These are phyloP conservation scores for Ostrea edulis DNA, from an alignment of 1,140 invertebrate species.

Conservation along the genomic window DNA sequence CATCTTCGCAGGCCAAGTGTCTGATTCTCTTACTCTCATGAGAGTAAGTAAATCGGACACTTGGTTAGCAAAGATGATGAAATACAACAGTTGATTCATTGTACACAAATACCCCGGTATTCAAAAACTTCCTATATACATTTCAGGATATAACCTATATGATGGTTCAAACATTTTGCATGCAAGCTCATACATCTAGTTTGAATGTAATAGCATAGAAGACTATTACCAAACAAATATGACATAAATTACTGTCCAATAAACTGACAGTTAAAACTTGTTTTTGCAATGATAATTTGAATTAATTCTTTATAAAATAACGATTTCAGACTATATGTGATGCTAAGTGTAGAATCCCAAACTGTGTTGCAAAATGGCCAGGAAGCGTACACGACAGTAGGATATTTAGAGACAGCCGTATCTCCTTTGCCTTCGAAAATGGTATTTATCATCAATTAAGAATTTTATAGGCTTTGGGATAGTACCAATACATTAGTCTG, in stretches of 20 bases:
- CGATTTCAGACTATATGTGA: conserved; percentile 28
- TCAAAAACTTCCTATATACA: background rate
- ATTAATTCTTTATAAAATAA: background rate
- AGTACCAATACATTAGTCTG: no score
- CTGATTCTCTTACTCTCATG: no score
- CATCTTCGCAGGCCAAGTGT: no score
- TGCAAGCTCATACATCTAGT: no score
- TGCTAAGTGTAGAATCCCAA: background rate
- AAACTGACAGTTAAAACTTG: background rate
- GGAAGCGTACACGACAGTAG: conserved; percentile 35
- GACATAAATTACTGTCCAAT: no score
- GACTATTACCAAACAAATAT: no score
- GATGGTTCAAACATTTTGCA: no score
- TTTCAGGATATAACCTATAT: background rate
- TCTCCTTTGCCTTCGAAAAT: conserved; percentile 38
- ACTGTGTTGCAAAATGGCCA: conserved; percentile 40
- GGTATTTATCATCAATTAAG: background rate
- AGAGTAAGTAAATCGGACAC: no score
- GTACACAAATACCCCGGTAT: background rate
- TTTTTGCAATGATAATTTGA: background rate
- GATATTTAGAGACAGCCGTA: conserved; percentile 35
- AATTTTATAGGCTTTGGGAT: no score
- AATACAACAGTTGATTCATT: background rate
- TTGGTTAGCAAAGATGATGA: no score
- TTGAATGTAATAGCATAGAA: no score